A percentile compares a stretch with the other conserved stretches of the same genome.
Conservation (phyloP, 2,888 invertebrate genomes). For the Athrips mouffetella region DNA sequence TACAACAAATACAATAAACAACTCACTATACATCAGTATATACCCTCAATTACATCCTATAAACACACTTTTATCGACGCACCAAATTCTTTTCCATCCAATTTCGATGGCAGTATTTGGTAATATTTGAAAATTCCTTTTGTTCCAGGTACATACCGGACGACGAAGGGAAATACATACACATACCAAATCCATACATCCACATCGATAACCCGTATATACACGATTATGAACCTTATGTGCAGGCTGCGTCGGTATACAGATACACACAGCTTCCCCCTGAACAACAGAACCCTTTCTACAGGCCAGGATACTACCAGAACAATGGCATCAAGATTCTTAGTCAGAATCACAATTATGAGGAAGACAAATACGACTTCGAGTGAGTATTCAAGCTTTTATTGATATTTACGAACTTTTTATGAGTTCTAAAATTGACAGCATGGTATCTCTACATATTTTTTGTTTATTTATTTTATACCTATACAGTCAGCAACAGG, state of each 20-base stretch:
- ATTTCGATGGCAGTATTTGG: not conserved
- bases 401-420: not conserved
- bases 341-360: slow-evolving; percentile 67
- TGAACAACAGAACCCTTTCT: slow-evolving; percentile 60
- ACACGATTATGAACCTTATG: slow-evolving; percentile 69
- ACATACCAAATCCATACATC: slow-evolving; percentile 73
- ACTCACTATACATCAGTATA: not conserved
- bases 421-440: not conserved
- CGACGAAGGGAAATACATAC: slow-evolving; percentile 73
- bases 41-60: too few species aligned
- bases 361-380: slow-evolving; percentile 74
- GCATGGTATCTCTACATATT: too few species aligned
- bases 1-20: not conserved
- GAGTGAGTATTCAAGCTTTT: slow-evolving; percentile 53
- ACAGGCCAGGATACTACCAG: slow-evolving; percentile 70
- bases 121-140: slow-evolving; percentile 16
- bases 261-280: slow-evolving; percentile 51
- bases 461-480: too few species aligned
- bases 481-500: too few species aligned
- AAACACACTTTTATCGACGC: too few species aligned
- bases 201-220: slow-evolving; percentile 72
- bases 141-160: slow-evolving; percentile 64
- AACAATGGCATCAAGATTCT: slow-evolving; percentile 75
- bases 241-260: slow-evolving; percentile 64
- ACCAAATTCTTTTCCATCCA: not conserved